Conservation (phyloP, 2,888 invertebrate species). For the Pyrocoelia pectoralis region DNA sequence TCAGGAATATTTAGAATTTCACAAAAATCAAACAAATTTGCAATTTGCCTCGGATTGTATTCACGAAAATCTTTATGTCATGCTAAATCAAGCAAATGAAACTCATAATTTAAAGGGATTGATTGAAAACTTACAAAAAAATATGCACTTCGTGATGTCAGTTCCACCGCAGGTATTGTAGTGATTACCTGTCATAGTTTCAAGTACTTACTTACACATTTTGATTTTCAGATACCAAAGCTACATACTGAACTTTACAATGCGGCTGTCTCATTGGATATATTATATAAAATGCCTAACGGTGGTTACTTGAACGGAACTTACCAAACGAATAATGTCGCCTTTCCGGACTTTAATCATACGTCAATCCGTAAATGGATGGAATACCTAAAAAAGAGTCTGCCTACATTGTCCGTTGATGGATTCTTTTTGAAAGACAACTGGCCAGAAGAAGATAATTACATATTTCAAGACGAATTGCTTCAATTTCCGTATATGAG, state of each 20-base stretch:
- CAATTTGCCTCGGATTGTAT: conserved; percentile 60
- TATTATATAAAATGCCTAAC: conserved; percentile 47
- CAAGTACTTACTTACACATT: background rate
- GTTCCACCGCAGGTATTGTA: conserved; percentile 47
- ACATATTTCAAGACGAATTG: conserved; percentile 51
- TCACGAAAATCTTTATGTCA: conserved; percentile 55
- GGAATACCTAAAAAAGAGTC: conserved; percentile 31
- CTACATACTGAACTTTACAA: conserved; percentile 41
- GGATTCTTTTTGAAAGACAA: conserved; percentile 64
- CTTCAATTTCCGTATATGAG: conserved; percentile 62
- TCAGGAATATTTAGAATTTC: conserved; percentile 44
- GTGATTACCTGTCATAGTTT: conserved; percentile 3
- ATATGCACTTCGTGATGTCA: conserved; percentile 45
- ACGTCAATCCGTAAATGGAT: conserved; percentile 44
- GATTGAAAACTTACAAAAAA: conserved; percentile 12
- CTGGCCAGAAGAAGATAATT: conserved; percentile 63
- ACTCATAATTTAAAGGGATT: background rate
- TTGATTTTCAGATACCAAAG: conserved; percentile 21
- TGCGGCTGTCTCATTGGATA: conserved; percentile 40
- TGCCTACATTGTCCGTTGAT: conserved; percentile 44
- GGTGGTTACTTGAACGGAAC: conserved; percentile 43
- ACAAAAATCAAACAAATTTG: conserved; percentile 36
- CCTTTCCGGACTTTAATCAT: conserved; percentile 54
- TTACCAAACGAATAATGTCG: conserved; percentile 49
- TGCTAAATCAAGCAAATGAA: conserved; percentile 27